Conservation (phyloP, 2,113 vertebrate genomes). For the Cheirogaleus medius region DNA sequence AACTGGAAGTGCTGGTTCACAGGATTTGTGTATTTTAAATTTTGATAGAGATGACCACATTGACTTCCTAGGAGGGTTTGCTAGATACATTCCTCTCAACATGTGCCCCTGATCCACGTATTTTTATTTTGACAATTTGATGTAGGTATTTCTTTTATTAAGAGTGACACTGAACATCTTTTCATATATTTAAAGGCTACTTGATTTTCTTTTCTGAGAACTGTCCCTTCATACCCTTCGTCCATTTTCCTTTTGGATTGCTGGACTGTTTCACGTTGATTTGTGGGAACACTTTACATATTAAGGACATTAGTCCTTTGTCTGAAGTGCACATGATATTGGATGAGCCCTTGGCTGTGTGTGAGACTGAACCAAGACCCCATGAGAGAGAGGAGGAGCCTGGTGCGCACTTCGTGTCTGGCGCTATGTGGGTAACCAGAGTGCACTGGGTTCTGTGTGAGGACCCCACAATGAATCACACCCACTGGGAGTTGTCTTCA, state of each 20-base stretch:
- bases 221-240: neutral
- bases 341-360: neutral
- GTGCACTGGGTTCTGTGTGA: neutral
- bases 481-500: neutral
- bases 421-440: neutral
- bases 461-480: neutral
- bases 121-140: neutral
- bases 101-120: no score
- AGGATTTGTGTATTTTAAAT: neutral
- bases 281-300: neutral
- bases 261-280: neutral
- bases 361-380: neutral
- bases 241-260: neutral
- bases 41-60: neutral
- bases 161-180: neutral
- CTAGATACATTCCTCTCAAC: neutral
- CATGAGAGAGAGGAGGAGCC: neutral
- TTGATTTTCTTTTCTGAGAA: neutral
- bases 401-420: neutral
- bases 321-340: neutral
- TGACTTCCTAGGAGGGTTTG: neutral
- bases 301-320: neutral
- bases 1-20: no score
- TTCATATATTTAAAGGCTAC: neutral
- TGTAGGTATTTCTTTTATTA: neutral